These are phyloP conservation scores for Dysdera silvatica DNA, from an alignment of 1,140 invertebrate genomes.

Conservation along the genomic window DNA sequence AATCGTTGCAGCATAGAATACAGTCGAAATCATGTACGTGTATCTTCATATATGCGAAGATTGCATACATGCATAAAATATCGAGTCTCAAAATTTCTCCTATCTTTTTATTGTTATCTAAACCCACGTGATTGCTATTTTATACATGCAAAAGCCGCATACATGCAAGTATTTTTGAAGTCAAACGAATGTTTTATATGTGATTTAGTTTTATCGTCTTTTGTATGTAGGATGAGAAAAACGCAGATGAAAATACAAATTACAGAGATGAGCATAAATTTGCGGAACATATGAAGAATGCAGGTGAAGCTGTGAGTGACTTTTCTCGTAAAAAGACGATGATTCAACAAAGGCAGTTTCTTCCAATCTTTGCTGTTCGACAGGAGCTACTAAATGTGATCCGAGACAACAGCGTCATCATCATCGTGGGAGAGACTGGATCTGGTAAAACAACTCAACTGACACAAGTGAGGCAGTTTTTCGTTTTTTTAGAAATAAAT, in stretches of 20 bases:
- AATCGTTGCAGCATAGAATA: too few species aligned
- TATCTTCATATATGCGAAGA: too few species aligned
- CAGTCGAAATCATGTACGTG: too few species aligned
- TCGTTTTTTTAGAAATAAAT: too few species aligned
- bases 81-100: too few species aligned
- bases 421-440: constrained; percentile 97
- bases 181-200: too few species aligned
- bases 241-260: constrained; percentile 59
- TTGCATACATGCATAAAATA: too few species aligned
- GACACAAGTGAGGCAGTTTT: constrained; percentile 65
- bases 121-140: too few species aligned
- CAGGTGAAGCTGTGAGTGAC: constrained; percentile 66
- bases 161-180: too few species aligned
- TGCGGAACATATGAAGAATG: constrained; percentile 80
- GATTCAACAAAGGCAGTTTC: constrained; percentile 75
- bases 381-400: constrained; percentile 90
- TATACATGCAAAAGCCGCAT: too few species aligned
- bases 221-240: constrained; percentile 46
- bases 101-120: too few species aligned
- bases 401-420: constrained; percentile 87
- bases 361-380: constrained; percentile 92
- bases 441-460: constrained; percentile 98
- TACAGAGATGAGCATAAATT: constrained; percentile 89
- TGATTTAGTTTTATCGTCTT: too few species aligned
- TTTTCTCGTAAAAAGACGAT: constrained; percentile 84